A percentile compares a stretch with the other conserved stretches of the same genome.
phyloP scores from a whole-genome alignment of 2,113 vertebrate genomes.

The Gnathonemus longibarbis region DNA sequence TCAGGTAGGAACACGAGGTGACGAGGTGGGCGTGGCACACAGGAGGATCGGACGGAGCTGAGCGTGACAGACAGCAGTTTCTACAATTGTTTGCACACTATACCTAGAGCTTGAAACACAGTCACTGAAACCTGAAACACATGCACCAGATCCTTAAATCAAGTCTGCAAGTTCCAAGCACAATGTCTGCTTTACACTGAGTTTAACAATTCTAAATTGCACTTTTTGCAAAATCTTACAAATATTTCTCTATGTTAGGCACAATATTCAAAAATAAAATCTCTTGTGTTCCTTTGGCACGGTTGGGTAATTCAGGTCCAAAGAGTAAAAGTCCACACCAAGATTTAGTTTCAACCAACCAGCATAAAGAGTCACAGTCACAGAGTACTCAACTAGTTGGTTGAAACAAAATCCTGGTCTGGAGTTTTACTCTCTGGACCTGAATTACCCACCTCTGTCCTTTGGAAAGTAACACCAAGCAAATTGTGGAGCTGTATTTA shows the following conservation, averaged over 20 bases:
- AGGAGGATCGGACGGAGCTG: no score
- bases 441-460: no score
- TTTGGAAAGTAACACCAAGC: not conserved
- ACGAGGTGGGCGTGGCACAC: no score
- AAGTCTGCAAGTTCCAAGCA: not conserved
- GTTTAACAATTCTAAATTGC: not conserved
- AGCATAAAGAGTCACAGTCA: no score
- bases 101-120: not conserved
- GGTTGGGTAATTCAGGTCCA: no score
- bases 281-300: not conserved
- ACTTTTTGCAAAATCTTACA: slow-evolving; percentile 4
- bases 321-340: no score
- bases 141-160: not conserved
- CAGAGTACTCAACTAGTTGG: no score
- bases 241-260: not conserved
- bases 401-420: no score
- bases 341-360: no score
- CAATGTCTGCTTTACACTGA: not conserved
- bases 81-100: not conserved
- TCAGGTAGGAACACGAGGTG: no score
- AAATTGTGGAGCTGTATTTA: not conserved
- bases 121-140: not conserved
- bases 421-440: no score
- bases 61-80: not conserved
- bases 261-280: no score